Conservation (phyloP, 2,888 invertebrate genomes). For the Rhamphomyia laevipes region DNA sequence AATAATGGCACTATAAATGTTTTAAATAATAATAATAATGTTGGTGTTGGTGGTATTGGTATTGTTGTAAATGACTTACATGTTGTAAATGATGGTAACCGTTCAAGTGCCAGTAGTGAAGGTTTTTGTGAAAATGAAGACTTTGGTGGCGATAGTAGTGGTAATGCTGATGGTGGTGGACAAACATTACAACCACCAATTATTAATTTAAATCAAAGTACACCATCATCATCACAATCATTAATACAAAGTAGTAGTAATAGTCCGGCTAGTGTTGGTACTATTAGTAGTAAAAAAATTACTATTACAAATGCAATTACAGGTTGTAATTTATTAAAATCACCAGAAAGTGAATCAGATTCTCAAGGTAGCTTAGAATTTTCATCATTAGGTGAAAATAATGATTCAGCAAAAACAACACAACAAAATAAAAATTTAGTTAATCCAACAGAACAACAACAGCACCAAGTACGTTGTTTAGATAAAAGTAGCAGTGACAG, state of each 20-base stretch:
- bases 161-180: constrained; percentile 35
- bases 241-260: neutral
- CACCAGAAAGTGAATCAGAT: constrained; percentile 25
- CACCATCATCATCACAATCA: neutral
- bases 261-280: constrained; percentile 1
- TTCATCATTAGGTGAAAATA: constrained; percentile 18
- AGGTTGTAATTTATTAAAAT: constrained; percentile 1
- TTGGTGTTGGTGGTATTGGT: constrained; percentile 34
- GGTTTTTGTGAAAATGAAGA: constrained; percentile 93
- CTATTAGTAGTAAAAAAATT: constrained; percentile 9
- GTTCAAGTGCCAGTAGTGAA: constrained; percentile 89
- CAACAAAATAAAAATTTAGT: neutral
- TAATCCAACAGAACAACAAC: no score
- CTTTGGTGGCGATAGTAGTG: constrained; percentile 59
- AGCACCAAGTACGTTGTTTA: no score
- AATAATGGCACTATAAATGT: constrained; percentile 5
- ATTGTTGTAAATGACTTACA: constrained; percentile 31
- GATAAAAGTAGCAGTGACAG: no score
- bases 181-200: constrained; percentile 18
- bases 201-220: constrained; percentile 1
- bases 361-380: constrained; percentile 30
- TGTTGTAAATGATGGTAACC: constrained; percentile 54
- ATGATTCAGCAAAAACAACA: neutral
- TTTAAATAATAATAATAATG: constrained; percentile 8
- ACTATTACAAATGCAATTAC: neutral